Conservation (phyloP, 2,797 vertebrate species). For the Melanotaenia parkinsoni region DNA sequence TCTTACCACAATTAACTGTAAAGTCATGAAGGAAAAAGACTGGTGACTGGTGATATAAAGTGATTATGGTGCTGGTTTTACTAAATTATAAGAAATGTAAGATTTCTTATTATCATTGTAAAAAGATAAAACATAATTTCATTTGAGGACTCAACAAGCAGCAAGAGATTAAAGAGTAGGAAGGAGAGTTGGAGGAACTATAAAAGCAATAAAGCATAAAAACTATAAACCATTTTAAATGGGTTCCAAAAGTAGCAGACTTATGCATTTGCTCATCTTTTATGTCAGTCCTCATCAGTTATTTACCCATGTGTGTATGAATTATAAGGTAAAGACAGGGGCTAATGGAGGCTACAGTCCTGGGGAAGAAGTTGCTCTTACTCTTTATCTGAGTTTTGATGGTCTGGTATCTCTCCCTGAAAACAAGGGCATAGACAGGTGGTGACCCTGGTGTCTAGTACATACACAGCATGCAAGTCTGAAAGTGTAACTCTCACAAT, state of each 20-base stretch:
- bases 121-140: background rate
- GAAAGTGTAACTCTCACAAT: background rate
- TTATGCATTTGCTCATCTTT: background rate
- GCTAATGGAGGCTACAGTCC: background rate
- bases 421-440: background rate
- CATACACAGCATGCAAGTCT: background rate
- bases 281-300: background rate
- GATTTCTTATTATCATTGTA: background rate
- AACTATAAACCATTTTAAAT: too few relatives aligned
- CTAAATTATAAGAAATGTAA: background rate
- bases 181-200: background rate
- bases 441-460: too few relatives aligned
- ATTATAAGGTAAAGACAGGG: background rate
- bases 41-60: background rate
- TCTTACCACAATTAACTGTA: background rate
- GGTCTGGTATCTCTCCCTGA: background rate
- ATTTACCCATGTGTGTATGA: background rate
- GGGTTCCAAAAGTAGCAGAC: background rate
- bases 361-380: background rate
- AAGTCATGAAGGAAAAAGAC: background rate
- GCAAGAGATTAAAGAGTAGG: too few relatives aligned
- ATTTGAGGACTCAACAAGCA: too few relatives aligned
- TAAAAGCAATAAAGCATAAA: too few relatives aligned
- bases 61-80: constrained; percentile 8
- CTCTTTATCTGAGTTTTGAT: background rate